Base-by-base conservation (phyloP, 2,113 vertebrate species). In the Zosterops pallidus region DNA sequence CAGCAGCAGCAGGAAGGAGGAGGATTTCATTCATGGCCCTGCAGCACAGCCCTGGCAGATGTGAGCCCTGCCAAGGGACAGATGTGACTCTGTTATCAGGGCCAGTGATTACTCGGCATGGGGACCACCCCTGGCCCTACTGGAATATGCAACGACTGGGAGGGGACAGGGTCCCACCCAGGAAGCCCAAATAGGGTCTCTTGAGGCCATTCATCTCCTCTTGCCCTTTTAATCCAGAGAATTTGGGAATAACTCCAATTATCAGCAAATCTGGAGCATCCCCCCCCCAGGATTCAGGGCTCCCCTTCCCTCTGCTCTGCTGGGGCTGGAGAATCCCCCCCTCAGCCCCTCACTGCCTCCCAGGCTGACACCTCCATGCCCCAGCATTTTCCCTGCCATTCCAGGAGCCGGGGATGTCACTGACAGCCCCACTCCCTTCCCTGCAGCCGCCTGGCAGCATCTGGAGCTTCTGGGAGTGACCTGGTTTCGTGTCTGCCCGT, bases 381-480 rank as follows among this genome's bases (percentile, higher is more conserved):
- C 80, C 64, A 18, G 22, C 1, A 1, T 59, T 47, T 55, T 11
- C 29, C 37, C 35, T 19, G 31, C 12, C 12, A 18, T 18, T 22
- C 23, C 33, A 2, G 68, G 67, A 63, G 68, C 49, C 37, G 70
- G 19, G 39, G 22, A 55, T 29, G 6, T 8, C n/a, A 35, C 64
- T 49, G 20, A 21, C 24, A 90, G 70, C 67, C 55, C 67, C 12
- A 11, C 42, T 26, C 6, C 0, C 62, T 59, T 80, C 62, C 59
- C 42, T 47, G 63, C 44, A 35, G 55, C 68, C 1, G 2, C 26
- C 12, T 0, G 3, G 64, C 56, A 64, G 64, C 9, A 2, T 37
- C 91, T 81, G 93, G 11, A 57, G 81, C 53, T 90, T 81, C 77
- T 60, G 29, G 5, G 9, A 79, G 75, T 95, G 97, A 97, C 95